Percentiles rank a stretch among this genome's conserved stretches.
These are phyloP conservation scores for Ditylenchus dipsaci DNA, from an alignment of 1,140 invertebrate genomes.

Conservation along the genomic window DNA sequence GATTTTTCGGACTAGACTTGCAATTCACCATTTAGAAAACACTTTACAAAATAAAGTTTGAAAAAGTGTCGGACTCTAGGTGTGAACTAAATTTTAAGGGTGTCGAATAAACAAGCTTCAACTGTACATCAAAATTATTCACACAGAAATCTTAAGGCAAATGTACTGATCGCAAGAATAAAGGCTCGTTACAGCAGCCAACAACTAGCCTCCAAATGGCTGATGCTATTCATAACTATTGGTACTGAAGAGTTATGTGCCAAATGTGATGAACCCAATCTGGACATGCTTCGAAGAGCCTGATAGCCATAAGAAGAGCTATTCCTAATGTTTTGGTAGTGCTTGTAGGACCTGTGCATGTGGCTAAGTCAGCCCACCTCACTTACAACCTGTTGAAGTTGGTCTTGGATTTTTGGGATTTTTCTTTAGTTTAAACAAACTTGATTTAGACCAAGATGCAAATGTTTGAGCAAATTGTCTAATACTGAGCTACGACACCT, in stretches of 20 bases:
- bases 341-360: constrained; percentile 49
- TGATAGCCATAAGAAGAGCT: constrained; percentile 32
- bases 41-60: too few species aligned
- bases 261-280: constrained; percentile 47
- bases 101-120: too few species aligned
- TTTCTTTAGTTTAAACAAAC: neutral
- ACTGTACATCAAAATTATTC: too few species aligned
- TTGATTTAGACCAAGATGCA: constrained; percentile 34
- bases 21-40: too few species aligned
- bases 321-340: constrained; percentile 47
- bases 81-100: too few species aligned
- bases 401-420: neutral
- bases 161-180: constrained; percentile 38
- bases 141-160: constrained; percentile 36
- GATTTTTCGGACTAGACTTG: too few species aligned
- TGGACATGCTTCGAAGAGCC: constrained; percentile 34
- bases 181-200: constrained; percentile 18
- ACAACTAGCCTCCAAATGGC: constrained; percentile 37
- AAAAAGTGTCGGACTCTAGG: too few species aligned
- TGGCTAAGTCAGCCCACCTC: constrained; percentile 44
- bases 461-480: constrained; percentile 32
- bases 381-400: constrained; percentile 54
- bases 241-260: constrained; percentile 47
- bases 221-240: constrained; percentile 44
- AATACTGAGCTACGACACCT: constrained; percentile 39